A percentile compares a stretch with the other conserved stretches of the same genome.
These are phyloP conservation scores for Pomacea maculata DNA, from an alignment of 1,140 invertebrate genomes.

Conservation along the genomic window DNA sequence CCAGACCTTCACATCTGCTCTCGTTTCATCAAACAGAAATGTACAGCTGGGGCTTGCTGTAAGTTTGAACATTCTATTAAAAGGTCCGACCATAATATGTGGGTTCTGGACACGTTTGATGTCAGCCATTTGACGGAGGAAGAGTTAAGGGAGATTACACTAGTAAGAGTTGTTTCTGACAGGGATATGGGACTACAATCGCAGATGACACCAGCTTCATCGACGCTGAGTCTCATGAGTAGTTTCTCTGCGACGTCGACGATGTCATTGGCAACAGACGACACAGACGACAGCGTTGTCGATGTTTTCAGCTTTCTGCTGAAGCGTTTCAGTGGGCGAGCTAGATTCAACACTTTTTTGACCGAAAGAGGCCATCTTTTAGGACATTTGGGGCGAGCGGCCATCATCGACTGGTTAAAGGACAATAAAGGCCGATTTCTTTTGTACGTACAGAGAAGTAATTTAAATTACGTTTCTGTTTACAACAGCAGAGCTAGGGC, in stretches of 20 bases:
- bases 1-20: conserved; percentile 6
- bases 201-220: neutral
- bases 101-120: neutral
- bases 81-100: neutral
- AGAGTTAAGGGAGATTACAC: neutral
- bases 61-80: conserved; percentile 1
- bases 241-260: neutral
- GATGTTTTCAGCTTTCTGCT: neutral
- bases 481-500: neutral
- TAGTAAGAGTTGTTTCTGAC: neutral
- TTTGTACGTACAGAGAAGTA: neutral
- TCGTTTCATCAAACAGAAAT: neutral
- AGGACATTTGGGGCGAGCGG: neutral
- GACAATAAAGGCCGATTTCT: neutral
- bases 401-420: neutral
- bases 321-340: neutral
- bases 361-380: neutral
- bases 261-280: neutral
- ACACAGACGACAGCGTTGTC: neutral
- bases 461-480: neutral
- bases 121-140: neutral
- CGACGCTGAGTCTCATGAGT: neutral
- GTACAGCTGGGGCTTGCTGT: neutral
- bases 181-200: neutral
- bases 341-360: neutral